A percentile compares a stretch with the other conserved stretches of the same genome.
Evolutionary conservation across 2,113 vertebrate species (phyloP).

Genomic region (Rhinoptilus africanus): DNA sequence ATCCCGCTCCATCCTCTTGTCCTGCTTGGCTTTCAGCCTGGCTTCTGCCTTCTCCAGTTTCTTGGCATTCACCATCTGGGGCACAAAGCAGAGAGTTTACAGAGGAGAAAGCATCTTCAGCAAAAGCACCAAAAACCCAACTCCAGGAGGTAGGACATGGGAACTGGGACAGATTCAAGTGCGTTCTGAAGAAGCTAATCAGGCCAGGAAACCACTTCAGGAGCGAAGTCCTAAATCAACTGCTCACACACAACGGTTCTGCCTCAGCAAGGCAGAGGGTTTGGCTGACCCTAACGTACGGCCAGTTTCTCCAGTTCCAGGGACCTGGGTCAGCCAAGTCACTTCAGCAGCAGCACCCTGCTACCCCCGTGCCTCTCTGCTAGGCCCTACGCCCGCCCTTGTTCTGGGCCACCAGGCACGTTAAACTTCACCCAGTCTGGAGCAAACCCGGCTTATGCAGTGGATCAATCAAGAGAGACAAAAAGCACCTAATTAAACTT

Average conservation of each 20-base stretch:
- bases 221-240: background rate
- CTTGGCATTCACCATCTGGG: slow-evolving; percentile 89
- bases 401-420: accelerated
- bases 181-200: background rate
- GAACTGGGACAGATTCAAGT: background rate
- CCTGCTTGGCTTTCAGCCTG: slow-evolving; percentile 92
- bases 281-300: accelerated
- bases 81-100: background rate
- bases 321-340: background rate
- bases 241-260: background rate
- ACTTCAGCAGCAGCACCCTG: background rate
- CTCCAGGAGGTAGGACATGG: background rate
- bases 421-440: background rate
- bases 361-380: background rate
- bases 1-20: slow-evolving; percentile 88
- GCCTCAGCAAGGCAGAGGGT: background rate
- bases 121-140: background rate
- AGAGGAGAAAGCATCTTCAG: background rate
- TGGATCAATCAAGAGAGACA: background rate
- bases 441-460: background rate
- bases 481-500: background rate
- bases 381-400: background rate
- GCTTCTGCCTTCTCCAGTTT: slow-evolving; percentile 97
- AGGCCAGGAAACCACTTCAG: background rate
- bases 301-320: background rate